phyloP scores from a whole-genome alignment of 2,113 vertebrate species.

The Rhinichthys klamathensis region DNA sequence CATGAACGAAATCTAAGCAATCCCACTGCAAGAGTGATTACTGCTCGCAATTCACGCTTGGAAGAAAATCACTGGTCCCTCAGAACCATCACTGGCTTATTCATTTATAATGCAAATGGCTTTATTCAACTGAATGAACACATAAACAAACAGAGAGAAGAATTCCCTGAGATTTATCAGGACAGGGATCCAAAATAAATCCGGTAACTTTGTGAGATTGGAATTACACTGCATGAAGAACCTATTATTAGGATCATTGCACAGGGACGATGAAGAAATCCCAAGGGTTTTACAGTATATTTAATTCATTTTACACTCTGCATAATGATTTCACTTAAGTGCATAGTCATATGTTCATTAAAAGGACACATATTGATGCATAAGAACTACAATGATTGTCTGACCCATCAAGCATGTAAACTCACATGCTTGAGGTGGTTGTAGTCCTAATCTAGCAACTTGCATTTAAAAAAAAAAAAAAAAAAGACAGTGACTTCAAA shows the following conservation, averaged over 20 bases:
- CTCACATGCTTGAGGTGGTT: not conserved
- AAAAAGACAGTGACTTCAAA: not conserved
- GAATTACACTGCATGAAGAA: constrained; percentile 34
- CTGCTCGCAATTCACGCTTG: constrained; percentile 46
- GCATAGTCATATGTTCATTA: not conserved
- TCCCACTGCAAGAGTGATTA: constrained; percentile 49
- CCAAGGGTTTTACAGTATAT: constrained; percentile 10
- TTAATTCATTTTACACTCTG: constrained; percentile 29
- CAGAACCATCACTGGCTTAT: constrained; percentile 55
- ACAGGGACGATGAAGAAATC: constrained; percentile 34
- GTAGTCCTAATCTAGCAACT: not conserved
- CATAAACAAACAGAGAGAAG: constrained; percentile 44
- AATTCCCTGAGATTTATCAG: constrained; percentile 44
- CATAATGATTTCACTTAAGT: constrained; percentile 30
- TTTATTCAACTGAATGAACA: constrained; percentile 48
- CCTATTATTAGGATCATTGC: constrained; percentile 37
- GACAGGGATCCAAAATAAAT: constrained; percentile 24
- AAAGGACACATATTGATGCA: not conserved
- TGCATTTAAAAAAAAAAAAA: not conserved
- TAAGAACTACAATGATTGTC: not conserved
- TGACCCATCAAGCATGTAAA: not conserved
- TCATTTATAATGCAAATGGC: constrained; percentile 57
- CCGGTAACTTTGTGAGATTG: constrained; percentile 38
- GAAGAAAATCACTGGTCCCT: constrained; percentile 42
- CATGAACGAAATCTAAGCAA: constrained; percentile 45